These are phyloP conservation scores for Dermolepida albohirtum DNA, from an alignment of 2,888 invertebrate species.

Conservation along the genomic window DNA sequence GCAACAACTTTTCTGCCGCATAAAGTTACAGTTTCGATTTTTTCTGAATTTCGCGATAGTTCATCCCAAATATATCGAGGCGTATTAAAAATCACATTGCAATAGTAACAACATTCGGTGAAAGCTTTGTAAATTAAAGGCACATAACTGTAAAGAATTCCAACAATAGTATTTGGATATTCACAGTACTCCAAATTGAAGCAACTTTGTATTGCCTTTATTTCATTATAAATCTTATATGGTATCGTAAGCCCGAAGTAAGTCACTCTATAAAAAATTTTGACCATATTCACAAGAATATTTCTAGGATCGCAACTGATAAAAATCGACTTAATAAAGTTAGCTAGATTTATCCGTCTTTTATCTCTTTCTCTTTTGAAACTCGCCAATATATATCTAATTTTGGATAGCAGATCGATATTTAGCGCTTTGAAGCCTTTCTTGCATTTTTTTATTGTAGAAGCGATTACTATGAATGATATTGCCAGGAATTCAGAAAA, in stretches of 20 bases:
- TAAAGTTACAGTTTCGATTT: constrained; percentile 72
- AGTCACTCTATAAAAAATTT: constrained; percentile 59
- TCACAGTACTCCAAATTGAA: constrained; percentile 59
- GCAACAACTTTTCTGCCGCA: constrained; percentile 80
- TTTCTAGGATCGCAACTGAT: constrained; percentile 65
- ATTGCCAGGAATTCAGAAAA: constrained; percentile 73
- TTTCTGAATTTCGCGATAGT: constrained; percentile 69
- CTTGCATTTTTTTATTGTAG: constrained; percentile 72
- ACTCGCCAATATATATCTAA: constrained; percentile 64
- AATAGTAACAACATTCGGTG: constrained; percentile 64
- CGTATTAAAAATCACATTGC: constrained; percentile 64
- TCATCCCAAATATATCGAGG: constrained; percentile 71
- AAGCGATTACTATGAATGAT: constrained; percentile 73
- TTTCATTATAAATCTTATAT: constrained; percentile 62
- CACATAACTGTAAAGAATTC: constrained; percentile 63
- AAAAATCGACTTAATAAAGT: constrained; percentile 61
- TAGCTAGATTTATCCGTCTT: constrained; percentile 54
- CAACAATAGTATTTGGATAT: constrained; percentile 61
- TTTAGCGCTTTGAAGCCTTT: constrained; percentile 67
- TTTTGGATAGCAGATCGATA: constrained; percentile 65
- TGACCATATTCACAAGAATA: constrained; percentile 58
- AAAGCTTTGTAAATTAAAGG: constrained; percentile 64
- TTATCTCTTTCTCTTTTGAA: constrained; percentile 57
- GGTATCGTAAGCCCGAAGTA: constrained; percentile 52
- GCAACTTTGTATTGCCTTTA: constrained; percentile 63